Evolutionary conservation across 2,113 vertebrate species (phyloP).

Genomic region (Polypterus bichir): DNA sequence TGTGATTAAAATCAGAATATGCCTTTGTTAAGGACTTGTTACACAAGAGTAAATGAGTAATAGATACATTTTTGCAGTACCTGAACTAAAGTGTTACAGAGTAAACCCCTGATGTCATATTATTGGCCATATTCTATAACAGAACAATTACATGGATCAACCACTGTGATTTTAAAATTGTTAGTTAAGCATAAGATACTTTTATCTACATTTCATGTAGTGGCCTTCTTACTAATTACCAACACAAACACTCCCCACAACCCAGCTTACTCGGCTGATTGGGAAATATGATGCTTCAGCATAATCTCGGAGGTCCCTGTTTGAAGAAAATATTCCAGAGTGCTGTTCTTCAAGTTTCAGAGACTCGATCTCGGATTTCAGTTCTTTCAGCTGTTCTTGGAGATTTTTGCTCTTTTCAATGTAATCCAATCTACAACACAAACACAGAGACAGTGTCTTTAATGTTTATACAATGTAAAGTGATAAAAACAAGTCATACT

Average conservation of each 20-base stretch:
- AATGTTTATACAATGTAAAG: neutral
- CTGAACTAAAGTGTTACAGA: too few relatives aligned
- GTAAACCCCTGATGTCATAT: too few relatives aligned
- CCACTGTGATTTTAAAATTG: too few relatives aligned
- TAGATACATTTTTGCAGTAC: too few relatives aligned
- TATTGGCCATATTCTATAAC: too few relatives aligned
- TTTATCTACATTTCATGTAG: neutral
- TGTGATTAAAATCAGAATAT: too few relatives aligned
- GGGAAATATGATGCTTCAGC: slow-evolving; percentile 51
- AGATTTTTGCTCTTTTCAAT: slow-evolving; percentile 82
- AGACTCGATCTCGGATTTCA: slow-evolving; percentile 75
- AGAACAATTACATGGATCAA: too few relatives aligned
- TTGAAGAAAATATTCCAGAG: slow-evolving; percentile 26
- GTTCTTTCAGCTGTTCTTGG: slow-evolving; percentile 76
- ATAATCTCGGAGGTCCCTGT: slow-evolving; percentile 48
- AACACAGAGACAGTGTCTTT: neutral
- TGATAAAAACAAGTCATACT: too few relatives aligned
- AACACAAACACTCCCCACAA: too few relatives aligned
- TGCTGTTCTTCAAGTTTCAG: slow-evolving; percentile 79
- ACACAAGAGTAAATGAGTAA: too few relatives aligned
- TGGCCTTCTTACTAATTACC: neutral
- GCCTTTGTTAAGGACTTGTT: too few relatives aligned
- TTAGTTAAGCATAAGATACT: too few relatives aligned
- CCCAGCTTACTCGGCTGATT: slow-evolving; percentile 44
- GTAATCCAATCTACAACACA: slow-evolving; percentile 61